A percentile compares a stretch with the other conserved stretches of the same genome.
phyloP scores from a whole-genome alignment of 30 jellyfish, hydroid and myxozoan genomes.

The Turritopsis dohrnii region DNA sequence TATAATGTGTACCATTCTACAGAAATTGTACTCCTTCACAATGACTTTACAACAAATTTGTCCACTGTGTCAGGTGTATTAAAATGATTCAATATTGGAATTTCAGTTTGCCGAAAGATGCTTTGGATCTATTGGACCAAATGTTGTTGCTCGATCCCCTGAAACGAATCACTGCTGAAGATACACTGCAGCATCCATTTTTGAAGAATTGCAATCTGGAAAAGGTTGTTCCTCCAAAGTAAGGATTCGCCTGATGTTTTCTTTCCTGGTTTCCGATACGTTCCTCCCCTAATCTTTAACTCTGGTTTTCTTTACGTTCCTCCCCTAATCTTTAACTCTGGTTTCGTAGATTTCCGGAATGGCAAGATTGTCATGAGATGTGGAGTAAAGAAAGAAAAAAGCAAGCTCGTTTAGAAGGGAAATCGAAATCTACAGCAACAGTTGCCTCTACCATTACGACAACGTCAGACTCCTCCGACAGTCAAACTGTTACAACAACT shows the following conservation, averaged over 20 bases:
- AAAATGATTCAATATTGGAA: no score
- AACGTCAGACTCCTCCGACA: not conserved
- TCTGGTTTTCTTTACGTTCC: not conserved
- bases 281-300: not conserved
- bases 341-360: slow-evolving; percentile 72
- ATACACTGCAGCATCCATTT: slow-evolving; percentile 73
- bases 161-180: slow-evolving; percentile 75
- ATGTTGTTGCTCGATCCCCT: slow-evolving; percentile 95
- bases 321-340: not conserved
- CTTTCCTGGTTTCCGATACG: not conserved
- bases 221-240: slow-evolving; percentile 77
- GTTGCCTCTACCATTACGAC: not conserved
- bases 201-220: slow-evolving; percentile 65
- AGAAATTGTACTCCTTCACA: no score
- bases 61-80: no score
- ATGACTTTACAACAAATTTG: no score
- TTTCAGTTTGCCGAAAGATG: slow-evolving; percentile 80
- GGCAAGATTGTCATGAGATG: slow-evolving; percentile 98
- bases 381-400: slow-evolving; percentile 89
- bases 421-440: slow-evolving; percentile 24
- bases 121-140: slow-evolving; percentile 84
- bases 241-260: not conserved
- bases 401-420: slow-evolving; percentile 70
- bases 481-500: slow-evolving; percentile 4
- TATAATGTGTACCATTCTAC: no score